Evolutionary conservation across 2,797 vertebrate species (phyloP), one percentile per base, ranked within the genome.

Genomic region (Coregonus suidteri): DNA sequence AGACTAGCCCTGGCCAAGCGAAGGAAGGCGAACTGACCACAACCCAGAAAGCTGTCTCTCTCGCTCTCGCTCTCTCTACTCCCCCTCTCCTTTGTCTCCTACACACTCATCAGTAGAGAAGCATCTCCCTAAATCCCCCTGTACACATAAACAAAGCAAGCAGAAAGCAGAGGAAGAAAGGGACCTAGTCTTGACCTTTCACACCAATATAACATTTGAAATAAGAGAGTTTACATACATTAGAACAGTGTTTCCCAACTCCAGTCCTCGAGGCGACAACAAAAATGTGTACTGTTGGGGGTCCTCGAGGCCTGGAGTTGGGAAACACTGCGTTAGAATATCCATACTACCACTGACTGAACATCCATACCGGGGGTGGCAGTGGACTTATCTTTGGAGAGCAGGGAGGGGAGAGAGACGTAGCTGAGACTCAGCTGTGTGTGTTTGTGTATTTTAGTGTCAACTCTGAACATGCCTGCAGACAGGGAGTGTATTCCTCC

Each of bases 151-250:
- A 75, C 35, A 41, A 59, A 11, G 14, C 0, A 64, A 76, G 71
- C 4, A 6, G 47, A 78, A 81, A 71, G 79, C 30, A 59, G 15
- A 11, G 66, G 9, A 47, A 82, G 83, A 82, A 82, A 78, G 75
- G 79, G 7, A 82, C 84, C 81, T 76, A 83, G 15, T 79, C 81
- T 77, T 82, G 34, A 79, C 75, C 79, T 83, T 86, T 86, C 84
- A 88, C 86, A 77, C 86, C 7, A 81, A 84, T 86, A 79, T 65
- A 54, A 80, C 65, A 56, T 20, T 87, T 85, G 82, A 91, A 87
- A 86, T 83, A 18, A 77, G 56, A 64, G 51, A 20, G 56, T 59
- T 59, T 20, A 47, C 41, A 47, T 13, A 13, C 9, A 47, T 47
- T 47, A 13, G 9, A 47, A 47, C 11, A 47, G 41, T 47, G 41